Percentiles rank a stretch among this genome's conserved stretches.
Evolutionary conservation across 2,797 vertebrate genomes (phyloP).

Genomic region (Rhynchonycteris naso): DNA sequence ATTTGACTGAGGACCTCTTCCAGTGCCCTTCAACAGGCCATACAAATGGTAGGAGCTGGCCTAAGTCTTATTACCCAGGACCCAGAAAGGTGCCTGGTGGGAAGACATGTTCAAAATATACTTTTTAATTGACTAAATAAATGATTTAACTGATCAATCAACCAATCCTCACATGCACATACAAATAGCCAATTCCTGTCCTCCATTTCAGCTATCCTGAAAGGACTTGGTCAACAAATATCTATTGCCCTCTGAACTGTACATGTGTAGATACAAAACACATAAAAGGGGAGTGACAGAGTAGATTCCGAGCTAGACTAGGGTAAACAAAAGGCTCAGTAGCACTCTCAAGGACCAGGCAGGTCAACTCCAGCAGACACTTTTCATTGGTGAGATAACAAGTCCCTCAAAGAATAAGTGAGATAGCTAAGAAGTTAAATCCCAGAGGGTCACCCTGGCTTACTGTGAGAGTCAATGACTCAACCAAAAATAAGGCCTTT

Average conservation of each 20-base stretch:
- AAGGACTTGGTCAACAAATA: not conserved
- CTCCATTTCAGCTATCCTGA: not conserved
- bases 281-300: not conserved
- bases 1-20: not conserved
- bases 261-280: not conserved
- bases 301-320: not conserved
- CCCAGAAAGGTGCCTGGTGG: not conserved
- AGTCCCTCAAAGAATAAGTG: constrained; percentile 18
- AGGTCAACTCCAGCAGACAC: not conserved
- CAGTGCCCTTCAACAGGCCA: not conserved
- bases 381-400: not conserved
- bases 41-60: not conserved
- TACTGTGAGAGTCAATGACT: not conserved
- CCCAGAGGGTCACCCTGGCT: not conserved
- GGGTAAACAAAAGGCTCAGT: not conserved
- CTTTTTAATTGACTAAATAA: not conserved
- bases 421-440: not conserved
- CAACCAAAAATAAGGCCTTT: constrained; percentile 30
- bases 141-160: not conserved
- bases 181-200: not conserved
- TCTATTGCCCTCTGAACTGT: not conserved
- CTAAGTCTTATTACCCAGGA: not conserved
- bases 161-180: not conserved
- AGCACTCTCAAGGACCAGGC: not conserved
- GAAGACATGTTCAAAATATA: constrained; percentile 1